A percentile compares a stretch with the other conserved stretches of the same genome.
phyloP scores from a whole-genome alignment of 1,140 invertebrate species.

The Eupristina koningsbergeri region DNA sequence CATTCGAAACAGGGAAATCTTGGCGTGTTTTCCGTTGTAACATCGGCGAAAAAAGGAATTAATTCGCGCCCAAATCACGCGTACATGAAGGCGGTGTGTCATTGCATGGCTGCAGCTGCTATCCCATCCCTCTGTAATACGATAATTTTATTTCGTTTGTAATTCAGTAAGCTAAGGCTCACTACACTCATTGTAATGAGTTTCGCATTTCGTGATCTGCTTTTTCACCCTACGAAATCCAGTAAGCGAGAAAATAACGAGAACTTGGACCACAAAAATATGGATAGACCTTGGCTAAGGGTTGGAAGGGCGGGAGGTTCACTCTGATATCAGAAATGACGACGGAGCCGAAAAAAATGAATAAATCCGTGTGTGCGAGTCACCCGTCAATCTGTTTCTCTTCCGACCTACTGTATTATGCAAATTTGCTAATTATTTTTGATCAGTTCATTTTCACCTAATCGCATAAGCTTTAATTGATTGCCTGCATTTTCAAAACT shows the following conservation, averaged over 20 bases:
- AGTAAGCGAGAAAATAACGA: conserved; percentile 45
- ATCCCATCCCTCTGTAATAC: conserved; percentile 57
- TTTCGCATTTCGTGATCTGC: conserved; percentile 61
- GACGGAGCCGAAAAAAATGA: not conserved
- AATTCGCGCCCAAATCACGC: conserved; percentile 10
- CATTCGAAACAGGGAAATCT: not conserved
- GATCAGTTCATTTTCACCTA: not conserved
- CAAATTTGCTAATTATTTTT: not conserved
- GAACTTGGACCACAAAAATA: conserved; percentile 26
- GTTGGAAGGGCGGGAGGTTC: not conserved
- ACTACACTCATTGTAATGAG: conserved; percentile 65
- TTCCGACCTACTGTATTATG: not conserved
- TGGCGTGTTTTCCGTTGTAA: not conserved
- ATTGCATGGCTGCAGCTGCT: conserved; percentile 6
- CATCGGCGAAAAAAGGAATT: conserved; percentile 1
- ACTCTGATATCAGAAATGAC: not conserved
- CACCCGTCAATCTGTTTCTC: not conserved
- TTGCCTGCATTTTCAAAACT: not conserved
- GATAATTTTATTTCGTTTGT: conserved; percentile 64
- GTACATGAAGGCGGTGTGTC: not conserved
- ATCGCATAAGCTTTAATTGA: not conserved
- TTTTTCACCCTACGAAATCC: conserved; percentile 50
- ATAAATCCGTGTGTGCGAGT: not conserved
- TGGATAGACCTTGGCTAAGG: not conserved
- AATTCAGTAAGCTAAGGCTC: conserved; percentile 65